Base-by-base conservation (phyloP, 2,113 vertebrate genomes). In the Ptychochromis oligacanthus region DNA sequence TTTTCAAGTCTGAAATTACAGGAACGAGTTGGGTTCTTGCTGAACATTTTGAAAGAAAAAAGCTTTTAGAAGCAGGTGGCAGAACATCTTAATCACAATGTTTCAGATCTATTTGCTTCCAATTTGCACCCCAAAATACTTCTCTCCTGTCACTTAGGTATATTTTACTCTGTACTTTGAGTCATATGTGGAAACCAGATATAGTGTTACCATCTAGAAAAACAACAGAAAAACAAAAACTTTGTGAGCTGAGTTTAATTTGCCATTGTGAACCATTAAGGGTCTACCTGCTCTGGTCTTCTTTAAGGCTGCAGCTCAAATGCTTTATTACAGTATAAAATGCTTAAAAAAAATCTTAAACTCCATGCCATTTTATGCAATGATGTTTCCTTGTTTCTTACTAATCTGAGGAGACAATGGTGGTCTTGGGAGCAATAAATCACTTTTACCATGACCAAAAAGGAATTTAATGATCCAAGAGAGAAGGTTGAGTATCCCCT, bases 401-500 rank as follows among this genome's bases (percentile, higher is more conserved):
- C 55, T 60, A 77, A 54, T 79, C 70, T 64, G 56, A 80, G 43
- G 79, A 86, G 83, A 65, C 77, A 59, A 58, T 62, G 62, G 13
- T 67, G 64, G 54, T 75, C 89, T 52, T 18, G 84, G 87, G 86
- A 77, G 76, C 78, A 86, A 91, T 91, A 92, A 93, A 91, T 80
- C 24, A 60, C 74, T 84, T 58, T 90, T 79, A 83, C 80, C 86
- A 88, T 88, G 85, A 89, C 87, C 89, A 84, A 91, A 90, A 84
- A 75, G 82, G 82, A 82, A 84, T 79, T 89, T 89, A 93, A 94
- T 90, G 89, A 93, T 87, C 81, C 67, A 54, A 77, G 77, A 77
- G 38, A 78, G 46, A 67, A 79, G 36, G 79, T 60, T 88, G 77
- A 87, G 85, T 85, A 77, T 90, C 78, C 90, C 54, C 86, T 72